Conservation (phyloP, 2,113 vertebrate genomes). For the Corythoichthys haematopterus region DNA sequence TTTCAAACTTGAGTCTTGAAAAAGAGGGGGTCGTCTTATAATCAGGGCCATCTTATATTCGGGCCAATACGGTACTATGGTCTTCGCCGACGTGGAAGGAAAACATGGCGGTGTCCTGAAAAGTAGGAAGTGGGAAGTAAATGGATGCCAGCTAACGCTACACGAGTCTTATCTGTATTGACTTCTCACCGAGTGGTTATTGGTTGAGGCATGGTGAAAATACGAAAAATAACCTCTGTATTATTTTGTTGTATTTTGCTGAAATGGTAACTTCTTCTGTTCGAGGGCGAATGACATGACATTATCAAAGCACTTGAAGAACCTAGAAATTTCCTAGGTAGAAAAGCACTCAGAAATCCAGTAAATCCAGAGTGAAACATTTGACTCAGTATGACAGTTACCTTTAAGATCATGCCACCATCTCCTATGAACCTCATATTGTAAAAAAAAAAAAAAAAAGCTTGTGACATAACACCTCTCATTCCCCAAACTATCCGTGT, state of each 20-base stretch:
- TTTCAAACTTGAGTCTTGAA: too few relatives aligned
- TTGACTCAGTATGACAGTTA: constrained; percentile 21
- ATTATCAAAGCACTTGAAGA: neutral
- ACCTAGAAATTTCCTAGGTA: neutral
- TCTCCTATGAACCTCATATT: neutral
- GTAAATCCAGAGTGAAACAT: neutral
- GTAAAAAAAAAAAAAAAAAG: neutral
- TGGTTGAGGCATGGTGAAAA: neutral
- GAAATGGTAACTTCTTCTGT: neutral
- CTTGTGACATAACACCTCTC: constrained; percentile 20
- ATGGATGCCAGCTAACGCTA: too few relatives aligned
- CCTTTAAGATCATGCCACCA: neutral
- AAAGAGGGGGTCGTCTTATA: too few relatives aligned
- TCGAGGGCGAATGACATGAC: neutral
- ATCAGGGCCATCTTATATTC: too few relatives aligned
- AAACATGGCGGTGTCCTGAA: too few relatives aligned
- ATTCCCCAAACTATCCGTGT: neutral
- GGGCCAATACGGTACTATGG: too few relatives aligned
- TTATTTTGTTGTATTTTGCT: neutral
- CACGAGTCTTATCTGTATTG: neutral
- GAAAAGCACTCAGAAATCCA: neutral
- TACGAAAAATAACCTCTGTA: neutral
- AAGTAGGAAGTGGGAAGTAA: too few relatives aligned
- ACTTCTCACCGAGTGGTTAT: neutral
- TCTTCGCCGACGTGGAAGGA: too few relatives aligned